phyloP scores from a whole-genome alignment of 2,888 invertebrate genomes.

The Thera britannica region DNA sequence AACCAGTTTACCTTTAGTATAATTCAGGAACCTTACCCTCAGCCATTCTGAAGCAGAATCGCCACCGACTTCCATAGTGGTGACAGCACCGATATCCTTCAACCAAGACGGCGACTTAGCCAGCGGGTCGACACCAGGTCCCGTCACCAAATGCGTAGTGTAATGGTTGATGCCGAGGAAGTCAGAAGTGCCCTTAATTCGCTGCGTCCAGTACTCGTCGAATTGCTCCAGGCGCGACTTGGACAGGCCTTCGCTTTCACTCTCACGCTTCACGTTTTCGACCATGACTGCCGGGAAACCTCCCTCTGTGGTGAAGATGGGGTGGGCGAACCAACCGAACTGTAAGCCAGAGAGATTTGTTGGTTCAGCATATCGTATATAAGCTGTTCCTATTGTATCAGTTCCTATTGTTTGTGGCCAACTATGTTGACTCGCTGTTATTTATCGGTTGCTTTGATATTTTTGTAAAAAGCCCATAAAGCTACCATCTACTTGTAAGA shows the following conservation, averaged over 20 bases:
- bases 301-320: constrained; percentile 78
- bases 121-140: constrained; percentile 69
- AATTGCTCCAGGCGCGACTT: constrained; percentile 77
- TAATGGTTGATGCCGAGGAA: constrained; percentile 82
- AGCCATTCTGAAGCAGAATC: constrained; percentile 81
- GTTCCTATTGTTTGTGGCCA: no score
- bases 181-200: constrained; percentile 80
- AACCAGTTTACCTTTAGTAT: no score
- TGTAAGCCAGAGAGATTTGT: constrained; percentile 40
- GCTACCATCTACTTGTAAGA: no score
- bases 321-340: constrained; percentile 84
- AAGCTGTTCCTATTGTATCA: no score
- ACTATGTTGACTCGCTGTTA: no score
- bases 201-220: constrained; percentile 73
- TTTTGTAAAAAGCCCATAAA: no score
- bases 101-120: constrained; percentile 80
- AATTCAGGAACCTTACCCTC: constrained; percentile 53
- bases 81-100: constrained; percentile 78
- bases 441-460: no score
- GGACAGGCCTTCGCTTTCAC: constrained; percentile 69
- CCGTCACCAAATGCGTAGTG: constrained; percentile 76
- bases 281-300: constrained; percentile 80
- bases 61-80: constrained; percentile 74
- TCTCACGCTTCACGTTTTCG: constrained; percentile 73
- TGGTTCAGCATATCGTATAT: no score